These are phyloP conservation scores for Micromys minutus DNA, from an alignment of 2,113 vertebrate species.

Conservation along the genomic window DNA sequence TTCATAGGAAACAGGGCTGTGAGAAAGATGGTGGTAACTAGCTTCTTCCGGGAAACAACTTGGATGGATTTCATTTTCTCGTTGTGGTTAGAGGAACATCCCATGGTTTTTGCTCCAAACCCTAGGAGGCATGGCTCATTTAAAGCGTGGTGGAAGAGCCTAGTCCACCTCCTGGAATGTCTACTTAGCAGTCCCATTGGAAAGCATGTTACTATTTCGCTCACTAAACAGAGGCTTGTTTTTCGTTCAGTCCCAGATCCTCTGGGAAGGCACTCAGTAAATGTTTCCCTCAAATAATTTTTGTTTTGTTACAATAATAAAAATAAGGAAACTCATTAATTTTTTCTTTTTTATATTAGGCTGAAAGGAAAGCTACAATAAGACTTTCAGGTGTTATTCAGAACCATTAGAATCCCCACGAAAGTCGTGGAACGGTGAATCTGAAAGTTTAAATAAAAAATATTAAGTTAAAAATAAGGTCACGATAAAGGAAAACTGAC, in stretches of 20 bases:
- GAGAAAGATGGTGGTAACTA: neutral
- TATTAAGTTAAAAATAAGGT: neutral
- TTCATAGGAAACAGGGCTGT: neutral
- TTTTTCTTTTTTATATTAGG: slow-evolving; percentile 50
- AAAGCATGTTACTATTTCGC: neutral
- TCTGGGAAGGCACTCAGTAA: neutral
- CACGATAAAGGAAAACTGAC: neutral
- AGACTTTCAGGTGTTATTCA: neutral
- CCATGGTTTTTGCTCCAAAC: neutral
- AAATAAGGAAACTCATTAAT: slow-evolving; percentile 6
- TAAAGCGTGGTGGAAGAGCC: neutral
- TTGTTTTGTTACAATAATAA: slow-evolving; percentile 44
- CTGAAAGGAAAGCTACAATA: neutral
- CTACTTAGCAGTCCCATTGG: neutral
- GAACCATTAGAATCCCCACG: neutral
- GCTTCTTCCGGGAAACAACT: neutral
- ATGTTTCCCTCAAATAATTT: slow-evolving; percentile 50
- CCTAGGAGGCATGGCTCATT: neutral
- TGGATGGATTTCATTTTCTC: neutral
- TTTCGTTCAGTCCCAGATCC: neutral
- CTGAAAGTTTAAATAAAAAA: neutral
- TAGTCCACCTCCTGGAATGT: neutral
- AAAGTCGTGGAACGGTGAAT: slow-evolving; percentile 5
- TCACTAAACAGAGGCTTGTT: neutral
- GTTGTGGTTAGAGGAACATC: neutral